Percentiles rank a stretch among this genome's conserved stretches.
Conservation (phyloP, 2,113 vertebrate genomes). For the Ptilorrhoa leucosticta region DNA sequence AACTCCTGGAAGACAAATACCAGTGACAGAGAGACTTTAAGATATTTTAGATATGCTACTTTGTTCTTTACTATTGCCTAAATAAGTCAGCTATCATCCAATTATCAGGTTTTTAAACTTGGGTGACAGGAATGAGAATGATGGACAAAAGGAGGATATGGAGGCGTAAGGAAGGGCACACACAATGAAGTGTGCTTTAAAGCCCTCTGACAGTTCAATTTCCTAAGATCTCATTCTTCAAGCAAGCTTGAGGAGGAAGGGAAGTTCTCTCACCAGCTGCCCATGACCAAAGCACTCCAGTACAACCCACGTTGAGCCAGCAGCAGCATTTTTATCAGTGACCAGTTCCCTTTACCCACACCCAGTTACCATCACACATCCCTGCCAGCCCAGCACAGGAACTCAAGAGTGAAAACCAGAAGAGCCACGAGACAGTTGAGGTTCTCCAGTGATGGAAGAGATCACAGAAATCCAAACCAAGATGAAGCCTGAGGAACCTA, state of each 20-base stretch:
- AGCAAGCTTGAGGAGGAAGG: neutral
- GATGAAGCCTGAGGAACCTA: neutral
- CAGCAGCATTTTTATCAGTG: neutral
- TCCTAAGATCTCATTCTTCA: neutral
- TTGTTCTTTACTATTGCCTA: neutral
- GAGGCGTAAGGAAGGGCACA: neutral
- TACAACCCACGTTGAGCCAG: neutral
- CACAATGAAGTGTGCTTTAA: neutral
- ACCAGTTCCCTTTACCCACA: neutral
- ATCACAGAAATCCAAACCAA: neutral
- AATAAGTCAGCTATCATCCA: neutral
- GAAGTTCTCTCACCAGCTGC: neutral
- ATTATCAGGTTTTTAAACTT: neutral
- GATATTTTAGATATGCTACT: neutral
- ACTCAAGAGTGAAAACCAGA: neutral
- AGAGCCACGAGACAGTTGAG: rapidly evolving
- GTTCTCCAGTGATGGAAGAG: neutral
- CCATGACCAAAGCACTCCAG: neutral
- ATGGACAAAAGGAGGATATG: neutral
- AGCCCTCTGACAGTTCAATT: neutral
- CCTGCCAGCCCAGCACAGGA: neutral
- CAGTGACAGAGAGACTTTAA: neutral
- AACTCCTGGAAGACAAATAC: neutral
- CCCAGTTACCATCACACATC: neutral
- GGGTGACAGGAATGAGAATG: neutral